phyloP scores from a whole-genome alignment of 2,888 invertebrate genomes.

The Lamproptera curius region DNA sequence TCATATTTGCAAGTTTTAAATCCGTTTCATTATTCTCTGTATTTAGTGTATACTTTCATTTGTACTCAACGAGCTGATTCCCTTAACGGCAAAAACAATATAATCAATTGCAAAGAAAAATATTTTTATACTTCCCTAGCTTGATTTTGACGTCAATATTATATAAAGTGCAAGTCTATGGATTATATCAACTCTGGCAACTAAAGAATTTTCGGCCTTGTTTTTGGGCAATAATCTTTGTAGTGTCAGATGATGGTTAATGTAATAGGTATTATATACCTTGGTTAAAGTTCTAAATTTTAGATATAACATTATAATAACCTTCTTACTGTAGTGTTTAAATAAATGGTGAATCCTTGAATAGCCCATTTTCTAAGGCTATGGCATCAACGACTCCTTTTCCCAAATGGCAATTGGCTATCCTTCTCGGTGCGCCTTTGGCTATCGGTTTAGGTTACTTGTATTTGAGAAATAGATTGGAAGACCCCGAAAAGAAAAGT shows the following conservation, averaged over 20 bases:
- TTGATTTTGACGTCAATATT: too few species aligned
- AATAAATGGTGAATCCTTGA: conserved; percentile 62
- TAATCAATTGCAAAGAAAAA: too few species aligned
- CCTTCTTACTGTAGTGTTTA: conserved; percentile 39
- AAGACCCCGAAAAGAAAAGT: conserved; percentile 74
- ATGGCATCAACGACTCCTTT: conserved; percentile 78
- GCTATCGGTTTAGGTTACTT: conserved; percentile 90
- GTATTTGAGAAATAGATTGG: conserved; percentile 81
- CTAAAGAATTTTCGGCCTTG: background rate
- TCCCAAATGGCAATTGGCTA: conserved; percentile 92
- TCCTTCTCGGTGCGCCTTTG: conserved; percentile 89
- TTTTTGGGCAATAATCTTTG: conserved; percentile 3
- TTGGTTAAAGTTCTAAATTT: conserved; percentile 51
- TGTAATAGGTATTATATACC: conserved; percentile 43
- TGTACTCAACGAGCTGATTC: too few species aligned
- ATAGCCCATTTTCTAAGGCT: conserved; percentile 27
- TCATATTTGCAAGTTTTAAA: too few species aligned
- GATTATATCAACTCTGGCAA: conserved; percentile 21
- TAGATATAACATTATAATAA: conserved; percentile 44
- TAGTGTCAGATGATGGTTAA: conserved; percentile 32
- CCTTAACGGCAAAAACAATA: too few species aligned
- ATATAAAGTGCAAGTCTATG: background rate
- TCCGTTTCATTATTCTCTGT: too few species aligned
- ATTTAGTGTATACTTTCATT: too few species aligned
- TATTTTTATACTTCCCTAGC: too few species aligned